phyloP scores from a whole-genome alignment of 2,113 vertebrate species.

The Phocoena sinus region DNA sequence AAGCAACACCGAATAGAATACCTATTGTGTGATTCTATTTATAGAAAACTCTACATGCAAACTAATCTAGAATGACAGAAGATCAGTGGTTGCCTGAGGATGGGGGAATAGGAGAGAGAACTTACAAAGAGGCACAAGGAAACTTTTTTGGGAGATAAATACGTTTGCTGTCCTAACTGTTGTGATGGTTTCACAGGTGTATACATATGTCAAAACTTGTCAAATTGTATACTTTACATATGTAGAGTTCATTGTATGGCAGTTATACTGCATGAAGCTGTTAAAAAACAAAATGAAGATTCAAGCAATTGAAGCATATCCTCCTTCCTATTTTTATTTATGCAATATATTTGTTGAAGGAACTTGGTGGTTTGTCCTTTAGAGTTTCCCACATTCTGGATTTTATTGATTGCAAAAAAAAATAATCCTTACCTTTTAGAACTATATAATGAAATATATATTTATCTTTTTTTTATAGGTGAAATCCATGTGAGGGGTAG shows the following conservation, averaged over 20 bases:
- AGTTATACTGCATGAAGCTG: background rate
- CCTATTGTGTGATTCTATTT: background rate
- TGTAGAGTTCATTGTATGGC: background rate
- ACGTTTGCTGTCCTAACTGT: background rate
- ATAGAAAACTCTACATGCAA: constrained; percentile 4
- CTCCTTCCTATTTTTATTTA: background rate
- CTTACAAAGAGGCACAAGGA: background rate
- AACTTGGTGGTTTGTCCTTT: background rate
- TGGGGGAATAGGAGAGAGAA: background rate
- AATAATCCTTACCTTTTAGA: background rate
- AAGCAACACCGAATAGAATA: background rate
- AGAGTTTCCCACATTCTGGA: background rate
- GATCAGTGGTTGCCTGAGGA: background rate
- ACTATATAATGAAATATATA: background rate
- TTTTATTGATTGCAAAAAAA: constrained; percentile 25
- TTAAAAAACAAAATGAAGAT: background rate
- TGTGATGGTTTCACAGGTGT: background rate
- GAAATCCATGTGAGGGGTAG: background rate
- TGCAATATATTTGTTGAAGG: background rate
- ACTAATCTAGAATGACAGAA: background rate
- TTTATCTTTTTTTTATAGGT: background rate
- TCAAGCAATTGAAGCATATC: background rate
- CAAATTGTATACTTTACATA: background rate
- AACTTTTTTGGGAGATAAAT: background rate
- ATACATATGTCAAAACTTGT: background rate